phyloP scores from a whole-genome alignment of 2,888 invertebrate genomes.

The Hetaerina titia region DNA sequence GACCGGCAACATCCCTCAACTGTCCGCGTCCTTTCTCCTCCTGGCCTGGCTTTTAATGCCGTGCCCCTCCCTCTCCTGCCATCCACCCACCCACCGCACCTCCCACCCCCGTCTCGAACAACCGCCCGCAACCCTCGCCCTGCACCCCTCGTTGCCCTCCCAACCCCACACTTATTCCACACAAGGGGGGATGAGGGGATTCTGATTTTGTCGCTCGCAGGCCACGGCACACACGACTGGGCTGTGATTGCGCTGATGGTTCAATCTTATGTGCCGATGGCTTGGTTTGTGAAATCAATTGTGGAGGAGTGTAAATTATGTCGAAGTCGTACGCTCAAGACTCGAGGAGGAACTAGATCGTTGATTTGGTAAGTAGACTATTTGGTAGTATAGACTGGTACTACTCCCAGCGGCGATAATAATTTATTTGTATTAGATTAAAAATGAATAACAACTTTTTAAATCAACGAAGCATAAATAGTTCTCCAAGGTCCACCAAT shows the following conservation, averaged over 20 bases:
- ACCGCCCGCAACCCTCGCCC: background rate
- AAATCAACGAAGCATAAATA: too few species aligned
- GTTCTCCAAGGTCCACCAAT: too few species aligned
- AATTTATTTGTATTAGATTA: too few species aligned
- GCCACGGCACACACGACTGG: background rate
- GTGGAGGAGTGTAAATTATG: background rate
- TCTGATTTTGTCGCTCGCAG: background rate
- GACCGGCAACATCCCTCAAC: conserved; percentile 45
- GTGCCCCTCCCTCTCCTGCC: background rate
- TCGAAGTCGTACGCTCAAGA: background rate
- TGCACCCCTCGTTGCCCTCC: background rate
- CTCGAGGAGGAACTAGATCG: too few species aligned
- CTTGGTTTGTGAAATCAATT: background rate
- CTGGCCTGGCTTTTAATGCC: background rate
- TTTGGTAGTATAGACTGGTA: too few species aligned
- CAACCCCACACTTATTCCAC: background rate
- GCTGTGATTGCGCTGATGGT: background rate
- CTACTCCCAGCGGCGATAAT: background rate
- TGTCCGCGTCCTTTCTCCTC: conserved; percentile 5
- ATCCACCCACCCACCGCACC: background rate
- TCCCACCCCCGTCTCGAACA: background rate
- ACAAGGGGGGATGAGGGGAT: background rate
- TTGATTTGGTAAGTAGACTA: too few species aligned
- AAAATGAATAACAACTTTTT: too few species aligned
- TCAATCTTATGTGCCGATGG: background rate